A percentile compares a stretch with the other conserved stretches of the same genome.
Evolutionary conservation across 2,113 vertebrate genomes (phyloP).

Genomic region (Cavia porcellus): DNA sequence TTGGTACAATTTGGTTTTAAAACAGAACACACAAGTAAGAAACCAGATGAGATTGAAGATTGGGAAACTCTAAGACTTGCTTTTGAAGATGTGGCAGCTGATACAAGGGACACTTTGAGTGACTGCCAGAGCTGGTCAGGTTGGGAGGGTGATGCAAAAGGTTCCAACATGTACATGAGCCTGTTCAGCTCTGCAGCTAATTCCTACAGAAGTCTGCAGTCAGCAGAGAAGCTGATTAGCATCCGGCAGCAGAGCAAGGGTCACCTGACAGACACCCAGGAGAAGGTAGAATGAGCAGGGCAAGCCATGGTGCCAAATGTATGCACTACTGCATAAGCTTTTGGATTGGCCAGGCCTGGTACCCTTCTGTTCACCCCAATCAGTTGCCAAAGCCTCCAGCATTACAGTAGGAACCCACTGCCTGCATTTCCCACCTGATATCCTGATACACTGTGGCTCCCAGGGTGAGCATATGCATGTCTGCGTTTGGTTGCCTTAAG

Average conservation of each 20-base stretch:
- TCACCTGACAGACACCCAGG: constrained; percentile 94
- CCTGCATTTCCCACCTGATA: constrained; percentile 77
- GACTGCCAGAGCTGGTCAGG: constrained; percentile 90
- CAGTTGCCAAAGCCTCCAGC: constrained; percentile 75
- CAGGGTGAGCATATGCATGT: constrained; percentile 84
- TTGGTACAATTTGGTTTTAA: constrained; percentile 97
- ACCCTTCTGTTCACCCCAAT: constrained; percentile 72
- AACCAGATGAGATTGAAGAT: constrained; percentile 95
- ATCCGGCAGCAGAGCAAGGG: constrained; percentile 95
- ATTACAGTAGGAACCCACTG: constrained; percentile 80
- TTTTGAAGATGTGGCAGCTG: constrained; percentile 82
- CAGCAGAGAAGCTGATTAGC: constrained; percentile 95
- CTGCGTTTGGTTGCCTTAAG: constrained; percentile 85
- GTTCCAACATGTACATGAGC: constrained; percentile 93
- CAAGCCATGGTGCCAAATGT: neutral
- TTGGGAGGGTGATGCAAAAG: constrained; percentile 91
- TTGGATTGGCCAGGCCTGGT: constrained; percentile 73
- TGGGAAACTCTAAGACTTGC: constrained; percentile 94
- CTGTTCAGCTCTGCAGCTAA: constrained; percentile 92
- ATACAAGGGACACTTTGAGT: constrained; percentile 83
- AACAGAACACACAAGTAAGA: constrained; percentile 94
- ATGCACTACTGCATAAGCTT: neutral
- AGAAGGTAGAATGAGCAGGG: constrained; percentile 92
- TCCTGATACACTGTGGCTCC: constrained; percentile 81
- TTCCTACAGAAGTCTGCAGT: constrained; percentile 94